phyloP scores from a whole-genome alignment of 2,797 vertebrate genomes.

The Phoeniculus purpureus region DNA sequence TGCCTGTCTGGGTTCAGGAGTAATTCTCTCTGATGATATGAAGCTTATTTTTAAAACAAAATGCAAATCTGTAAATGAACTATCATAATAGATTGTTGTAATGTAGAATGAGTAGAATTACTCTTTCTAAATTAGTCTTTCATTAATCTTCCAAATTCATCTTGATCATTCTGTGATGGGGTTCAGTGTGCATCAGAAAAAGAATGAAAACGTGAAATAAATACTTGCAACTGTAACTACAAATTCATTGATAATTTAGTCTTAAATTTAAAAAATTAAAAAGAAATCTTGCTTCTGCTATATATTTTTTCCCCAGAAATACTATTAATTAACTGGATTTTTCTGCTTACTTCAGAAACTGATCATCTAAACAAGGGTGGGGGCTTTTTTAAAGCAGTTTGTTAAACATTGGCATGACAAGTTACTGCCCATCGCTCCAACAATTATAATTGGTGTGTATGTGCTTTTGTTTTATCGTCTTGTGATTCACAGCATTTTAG shows the following conservation, averaged over 20 bases:
- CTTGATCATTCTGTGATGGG: neutral
- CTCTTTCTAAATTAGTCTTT: neutral
- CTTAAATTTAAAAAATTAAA: neutral
- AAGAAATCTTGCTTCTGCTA: neutral
- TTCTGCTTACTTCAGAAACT: neutral
- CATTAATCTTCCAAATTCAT: neutral
- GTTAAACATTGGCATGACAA: conserved; percentile 10
- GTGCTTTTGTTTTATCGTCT: neutral
- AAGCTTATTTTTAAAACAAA: neutral
- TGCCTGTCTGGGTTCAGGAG: neutral
- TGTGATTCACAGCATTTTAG: conserved; percentile 10
- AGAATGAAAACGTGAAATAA: neutral
- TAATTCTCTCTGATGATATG: neutral
- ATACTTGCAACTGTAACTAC: neutral
- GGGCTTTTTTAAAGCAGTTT: neutral
- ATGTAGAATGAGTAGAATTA: neutral
- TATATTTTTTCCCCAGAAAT: neutral
- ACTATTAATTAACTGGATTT: neutral
- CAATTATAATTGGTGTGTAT: neutral
- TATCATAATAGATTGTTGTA: neutral
- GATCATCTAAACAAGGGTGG: neutral
- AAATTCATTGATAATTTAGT: neutral
- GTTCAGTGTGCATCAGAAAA: neutral
- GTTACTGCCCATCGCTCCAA: neutral
- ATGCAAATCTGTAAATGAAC: neutral